Base-by-base conservation (phyloP, 1,140 invertebrate species). In the Pristionchus pacificus region DNA sequence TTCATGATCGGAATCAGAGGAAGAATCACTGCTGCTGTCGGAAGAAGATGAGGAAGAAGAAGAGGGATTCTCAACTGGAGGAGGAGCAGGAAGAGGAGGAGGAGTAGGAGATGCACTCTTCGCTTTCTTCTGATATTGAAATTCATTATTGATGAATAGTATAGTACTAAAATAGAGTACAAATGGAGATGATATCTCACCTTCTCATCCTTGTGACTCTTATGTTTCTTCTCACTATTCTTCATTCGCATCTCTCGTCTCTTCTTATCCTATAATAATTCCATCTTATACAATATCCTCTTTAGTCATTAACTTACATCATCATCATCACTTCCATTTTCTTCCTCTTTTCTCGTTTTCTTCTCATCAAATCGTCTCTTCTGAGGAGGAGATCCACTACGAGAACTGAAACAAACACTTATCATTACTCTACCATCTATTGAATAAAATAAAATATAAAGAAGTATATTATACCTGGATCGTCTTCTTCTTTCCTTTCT, bases 401-500 rank as follows among this genome's bases (percentile, higher is more conserved):
- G 6, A 6, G 38, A 49, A 6, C 38, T 49, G 19, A 10, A 49
- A 49, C 19, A 49, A 49, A 6, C 6, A 49, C 6, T 49, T 49
- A 49, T 49, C 19, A 49, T 49, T 6, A 10, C 19, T n/a, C n/a
- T n/a, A n/a, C n/a, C n/a, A n/a, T n/a, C n/a, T n/a, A n/a, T n/a
- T n/a, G n/a, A n/a, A n/a, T n/a, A n/a, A n/a, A n/a, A n/a, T n/a
- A n/a, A n/a, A n/a, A n/a, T 6, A 49, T 49, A 49, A 13, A 27
- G 6, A 64, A 10, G 62, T 29, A 32, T n/a, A 55, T 66, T 27
- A 49, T 29, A 66, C 30, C 38, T n/a, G 31, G 3, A 6, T 65
- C 6, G 29, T 6, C 65, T 55, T 59, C 70, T 72, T 72, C 59
- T 72, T 66, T 31, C 65, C 32, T 28, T 72, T 72, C 64, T 60